Conservation (phyloP, 37 sponge, comb jelly and placozoan genomes). For the Haliclona indistincta region DNA sequence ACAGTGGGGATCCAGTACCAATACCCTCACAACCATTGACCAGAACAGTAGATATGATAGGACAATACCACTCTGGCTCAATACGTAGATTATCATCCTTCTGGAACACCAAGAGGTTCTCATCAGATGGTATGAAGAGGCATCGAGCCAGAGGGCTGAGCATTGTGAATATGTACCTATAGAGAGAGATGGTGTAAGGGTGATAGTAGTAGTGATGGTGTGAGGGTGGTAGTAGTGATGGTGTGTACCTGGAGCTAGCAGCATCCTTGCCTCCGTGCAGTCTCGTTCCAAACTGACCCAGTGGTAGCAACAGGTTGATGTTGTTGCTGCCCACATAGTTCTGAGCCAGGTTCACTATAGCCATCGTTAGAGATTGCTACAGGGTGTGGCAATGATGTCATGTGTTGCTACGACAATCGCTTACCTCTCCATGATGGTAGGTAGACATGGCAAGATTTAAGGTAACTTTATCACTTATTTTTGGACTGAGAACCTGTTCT, state of each 20-base stretch:
- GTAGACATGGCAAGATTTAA: no score
- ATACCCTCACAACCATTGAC: slow-evolving; percentile 94
- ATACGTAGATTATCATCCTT: slow-evolving; percentile 88
- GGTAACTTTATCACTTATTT: no score
- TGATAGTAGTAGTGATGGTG: no score
- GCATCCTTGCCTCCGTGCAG: slow-evolving; percentile 96
- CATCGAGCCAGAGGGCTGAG: slow-evolving; percentile 85
- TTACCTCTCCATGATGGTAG: slow-evolving; percentile 97
- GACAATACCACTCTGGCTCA: slow-evolving; percentile 99
- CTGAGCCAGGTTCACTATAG: slow-evolving; percentile 95
- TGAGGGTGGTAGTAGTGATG: no score
- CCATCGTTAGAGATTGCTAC: slow-evolving; percentile 77
- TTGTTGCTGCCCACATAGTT: slow-evolving; percentile 97
- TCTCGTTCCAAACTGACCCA: slow-evolving; percentile 98
- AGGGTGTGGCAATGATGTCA: neutral
- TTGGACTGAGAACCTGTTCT: no score
- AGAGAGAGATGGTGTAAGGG: no score
- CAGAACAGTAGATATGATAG: slow-evolving; percentile 89
- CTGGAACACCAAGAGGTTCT: slow-evolving; percentile 55
- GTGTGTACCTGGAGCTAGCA: slow-evolving; percentile 80
- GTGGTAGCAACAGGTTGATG: slow-evolving; percentile 90
- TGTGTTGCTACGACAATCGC: neutral
- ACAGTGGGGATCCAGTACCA: slow-evolving; percentile 95
- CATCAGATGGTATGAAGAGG: slow-evolving; percentile 75
- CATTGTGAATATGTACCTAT: slow-evolving; percentile 95